These are phyloP conservation scores for Eubucco bourcierii DNA, from an alignment of 2,113 vertebrate species.

Conservation along the genomic window DNA sequence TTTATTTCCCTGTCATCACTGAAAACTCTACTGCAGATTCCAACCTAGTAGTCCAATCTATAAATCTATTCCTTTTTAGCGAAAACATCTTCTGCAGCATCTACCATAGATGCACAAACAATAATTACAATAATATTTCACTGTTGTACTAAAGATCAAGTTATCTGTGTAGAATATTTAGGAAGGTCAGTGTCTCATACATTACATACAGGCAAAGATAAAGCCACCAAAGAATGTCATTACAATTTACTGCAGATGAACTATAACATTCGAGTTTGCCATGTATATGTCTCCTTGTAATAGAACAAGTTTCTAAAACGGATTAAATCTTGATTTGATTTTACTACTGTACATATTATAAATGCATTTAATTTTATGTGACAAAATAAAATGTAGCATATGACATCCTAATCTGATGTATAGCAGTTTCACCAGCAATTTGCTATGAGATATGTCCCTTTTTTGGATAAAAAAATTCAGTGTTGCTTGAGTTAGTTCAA, in stretches of 20 bases:
- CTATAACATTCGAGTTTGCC: slow-evolving; percentile 3
- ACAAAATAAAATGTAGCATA: slow-evolving; percentile 61
- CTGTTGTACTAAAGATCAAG: neutral
- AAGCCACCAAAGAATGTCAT: neutral
- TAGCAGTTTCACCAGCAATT: slow-evolving; percentile 23
- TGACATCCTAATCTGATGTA: slow-evolving; percentile 39
- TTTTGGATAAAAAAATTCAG: neutral
- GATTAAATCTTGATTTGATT: slow-evolving; percentile 63
- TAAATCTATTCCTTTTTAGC: neutral
- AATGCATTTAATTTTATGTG: slow-evolving; percentile 71
- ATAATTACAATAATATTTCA: slow-evolving; percentile 49
- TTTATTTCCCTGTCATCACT: neutral
- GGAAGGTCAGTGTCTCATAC: slow-evolving; percentile 33
- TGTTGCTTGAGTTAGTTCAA: neutral
- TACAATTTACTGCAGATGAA: slow-evolving; percentile 61
- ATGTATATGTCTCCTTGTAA: slow-evolving; percentile 9
- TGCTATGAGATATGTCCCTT: neutral
- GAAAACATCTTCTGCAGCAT: neutral
- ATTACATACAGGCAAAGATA: neutral
- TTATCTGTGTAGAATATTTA: slow-evolving; percentile 24
- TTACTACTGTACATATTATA: slow-evolving; percentile 60
- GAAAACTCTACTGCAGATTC: neutral
- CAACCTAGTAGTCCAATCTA: neutral
- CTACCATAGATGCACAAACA: neutral
- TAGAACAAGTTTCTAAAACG: slow-evolving; percentile 46